These are phyloP conservation scores for Atractosteus spatula DNA, from an alignment of 2,113 vertebrate genomes.

Conservation along the genomic window DNA sequence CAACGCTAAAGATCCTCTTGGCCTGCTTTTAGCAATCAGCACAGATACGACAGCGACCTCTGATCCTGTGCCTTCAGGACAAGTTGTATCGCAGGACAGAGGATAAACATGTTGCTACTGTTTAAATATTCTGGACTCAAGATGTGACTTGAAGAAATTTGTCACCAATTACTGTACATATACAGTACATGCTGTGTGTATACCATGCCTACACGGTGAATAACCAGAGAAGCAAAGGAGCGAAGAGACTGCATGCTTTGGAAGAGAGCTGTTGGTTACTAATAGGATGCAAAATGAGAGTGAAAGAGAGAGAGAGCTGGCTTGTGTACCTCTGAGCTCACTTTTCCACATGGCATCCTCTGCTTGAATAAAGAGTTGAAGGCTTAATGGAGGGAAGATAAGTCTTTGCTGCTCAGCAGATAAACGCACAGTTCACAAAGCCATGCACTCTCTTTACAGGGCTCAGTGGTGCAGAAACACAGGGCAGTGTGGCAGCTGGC, in stretches of 20 bases:
- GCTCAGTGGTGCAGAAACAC: conserved; percentile 40
- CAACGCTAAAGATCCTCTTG: not conserved
- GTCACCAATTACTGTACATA: too few relatives aligned
- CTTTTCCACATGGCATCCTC: conserved; percentile 57
- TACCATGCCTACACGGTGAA: too few relatives aligned
- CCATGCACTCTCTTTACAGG: conserved; percentile 35
- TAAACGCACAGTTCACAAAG: conserved; percentile 40
- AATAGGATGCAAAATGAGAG: not conserved
- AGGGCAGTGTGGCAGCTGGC: conserved; percentile 19
- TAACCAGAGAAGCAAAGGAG: too few relatives aligned
- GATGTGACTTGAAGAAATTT: too few relatives aligned
- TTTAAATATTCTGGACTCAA: too few relatives aligned
- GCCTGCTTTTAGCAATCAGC: not conserved
- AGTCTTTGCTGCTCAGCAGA: conserved; percentile 49
- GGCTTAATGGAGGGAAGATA: conserved; percentile 62
- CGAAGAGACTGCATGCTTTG: too few relatives aligned
- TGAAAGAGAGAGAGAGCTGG: not conserved
- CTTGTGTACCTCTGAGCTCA: conserved; percentile 26
- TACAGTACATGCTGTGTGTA: too few relatives aligned
- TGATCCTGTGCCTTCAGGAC: not conserved
- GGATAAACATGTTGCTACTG: not conserved
- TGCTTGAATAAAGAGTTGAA: conserved; percentile 52
- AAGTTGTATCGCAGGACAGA: not conserved
- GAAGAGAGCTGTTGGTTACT: too few relatives aligned
- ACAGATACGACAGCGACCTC: not conserved